phyloP scores from a whole-genome alignment of 35 echinoderm and acorn worm species.

The Amphiura filiformis region DNA sequence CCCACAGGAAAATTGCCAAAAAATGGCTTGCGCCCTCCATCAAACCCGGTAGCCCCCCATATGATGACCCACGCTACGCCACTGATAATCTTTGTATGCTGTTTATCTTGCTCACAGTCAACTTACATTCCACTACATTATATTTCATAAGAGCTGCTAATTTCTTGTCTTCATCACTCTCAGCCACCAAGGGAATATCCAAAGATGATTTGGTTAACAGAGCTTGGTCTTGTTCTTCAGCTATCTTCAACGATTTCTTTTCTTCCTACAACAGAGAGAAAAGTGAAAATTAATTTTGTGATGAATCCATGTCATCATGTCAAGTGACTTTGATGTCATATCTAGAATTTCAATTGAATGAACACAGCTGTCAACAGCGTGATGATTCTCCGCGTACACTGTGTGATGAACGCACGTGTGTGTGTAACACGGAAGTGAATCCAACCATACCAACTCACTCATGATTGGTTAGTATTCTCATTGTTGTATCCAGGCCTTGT shows the following conservation, averaged over 20 bases:
- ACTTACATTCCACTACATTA: conserved; percentile 71
- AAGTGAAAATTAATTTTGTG: not conserved
- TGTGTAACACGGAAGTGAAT: too few relatives aligned
- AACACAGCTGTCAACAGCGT: too few relatives aligned
- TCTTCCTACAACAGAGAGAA: conserved; percentile 47
- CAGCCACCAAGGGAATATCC: conserved; percentile 79
- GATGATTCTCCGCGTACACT: too few relatives aligned
- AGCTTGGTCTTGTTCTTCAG: conserved; percentile 49
- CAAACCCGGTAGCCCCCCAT: too few relatives aligned
- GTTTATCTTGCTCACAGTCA: too few relatives aligned
- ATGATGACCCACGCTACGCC: too few relatives aligned
- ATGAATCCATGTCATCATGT: not conserved
- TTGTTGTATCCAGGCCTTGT: not conserved
- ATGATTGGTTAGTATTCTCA: not conserved
- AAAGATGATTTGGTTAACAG: conserved; percentile 78
- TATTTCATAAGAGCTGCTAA: conserved; percentile 88
- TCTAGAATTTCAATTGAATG: too few relatives aligned
- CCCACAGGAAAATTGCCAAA: too few relatives aligned
- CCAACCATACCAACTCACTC: too few relatives aligned
- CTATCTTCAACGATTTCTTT: conserved; percentile 58
- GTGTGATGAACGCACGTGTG: too few relatives aligned
- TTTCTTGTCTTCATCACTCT: conserved; percentile 87
- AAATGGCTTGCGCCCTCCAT: too few relatives aligned
- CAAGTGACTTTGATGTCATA: not conserved
- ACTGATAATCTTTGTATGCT: too few relatives aligned